Percentiles rank a stretch among this genome's conserved stretches.
These are phyloP conservation scores for Spatulosminthurus flaviceps DNA, from an alignment of 2,888 invertebrate species.

Conservation along the genomic window DNA sequence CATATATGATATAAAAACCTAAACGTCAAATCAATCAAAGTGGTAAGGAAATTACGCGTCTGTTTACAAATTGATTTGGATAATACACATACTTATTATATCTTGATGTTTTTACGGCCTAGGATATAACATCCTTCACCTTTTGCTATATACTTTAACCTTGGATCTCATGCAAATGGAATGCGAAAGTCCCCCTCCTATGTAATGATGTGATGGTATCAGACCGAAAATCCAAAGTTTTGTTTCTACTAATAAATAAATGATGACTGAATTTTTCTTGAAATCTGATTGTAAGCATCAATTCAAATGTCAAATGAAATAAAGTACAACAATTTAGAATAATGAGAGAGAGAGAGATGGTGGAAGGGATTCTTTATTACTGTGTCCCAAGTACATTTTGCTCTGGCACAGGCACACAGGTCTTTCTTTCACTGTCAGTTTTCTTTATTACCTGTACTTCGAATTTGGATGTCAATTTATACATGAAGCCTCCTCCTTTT, in stretches of 20 bases:
- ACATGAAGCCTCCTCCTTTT: background rate
- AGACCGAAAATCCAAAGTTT: constrained; percentile 8
- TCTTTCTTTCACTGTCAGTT: too few species aligned
- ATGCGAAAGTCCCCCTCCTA: background rate
- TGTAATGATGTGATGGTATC: background rate
- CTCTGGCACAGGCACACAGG: too few species aligned
- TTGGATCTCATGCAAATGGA: background rate
- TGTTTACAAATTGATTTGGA: too few species aligned
- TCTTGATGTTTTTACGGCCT: too few species aligned
- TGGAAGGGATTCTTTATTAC: background rate
- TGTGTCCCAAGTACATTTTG: too few species aligned
- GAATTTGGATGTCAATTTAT: background rate
- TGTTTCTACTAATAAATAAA: constrained; percentile 18
- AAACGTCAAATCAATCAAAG: too few species aligned
- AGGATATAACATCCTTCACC: constrained; percentile 6
- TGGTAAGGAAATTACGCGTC: too few species aligned
- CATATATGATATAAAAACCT: too few species aligned
- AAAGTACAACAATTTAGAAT: background rate
- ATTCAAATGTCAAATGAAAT: background rate
- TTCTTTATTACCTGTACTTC: background rate
- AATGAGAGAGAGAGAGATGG: constrained; percentile 8
- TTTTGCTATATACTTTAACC: background rate
- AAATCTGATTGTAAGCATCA: constrained; percentile 9
- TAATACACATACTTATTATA: too few species aligned
- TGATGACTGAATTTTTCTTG: background rate